These are phyloP conservation scores for Callosobruchus maculatus DNA, from an alignment of 2,888 invertebrate species.

Conservation along the genomic window DNA sequence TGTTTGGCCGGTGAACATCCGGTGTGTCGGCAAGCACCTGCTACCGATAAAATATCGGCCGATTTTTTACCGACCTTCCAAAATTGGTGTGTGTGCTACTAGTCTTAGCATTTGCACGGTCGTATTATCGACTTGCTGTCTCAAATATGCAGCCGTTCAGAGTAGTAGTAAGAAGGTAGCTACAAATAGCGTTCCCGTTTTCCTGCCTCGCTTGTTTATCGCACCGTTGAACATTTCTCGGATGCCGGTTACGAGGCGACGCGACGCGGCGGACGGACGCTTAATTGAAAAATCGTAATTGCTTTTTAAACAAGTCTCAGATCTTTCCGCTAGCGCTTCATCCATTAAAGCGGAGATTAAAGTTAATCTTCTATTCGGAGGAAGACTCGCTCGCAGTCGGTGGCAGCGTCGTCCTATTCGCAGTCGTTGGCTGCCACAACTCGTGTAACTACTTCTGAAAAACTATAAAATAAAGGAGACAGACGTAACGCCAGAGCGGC, in stretches of 20 bases:
- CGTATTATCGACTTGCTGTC: background rate
- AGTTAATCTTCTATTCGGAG: constrained; percentile 21
- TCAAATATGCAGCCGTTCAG: background rate
- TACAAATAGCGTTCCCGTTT: background rate
- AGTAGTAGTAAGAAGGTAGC: no score
- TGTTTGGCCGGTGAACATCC: no score
- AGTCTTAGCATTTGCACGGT: no score
- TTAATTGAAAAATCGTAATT: constrained; percentile 26
- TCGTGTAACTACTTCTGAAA: constrained; percentile 22
- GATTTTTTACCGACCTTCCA: no score
- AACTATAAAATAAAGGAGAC: constrained; percentile 18
- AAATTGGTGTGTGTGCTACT: no score
- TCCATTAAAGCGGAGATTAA: constrained; percentile 12
- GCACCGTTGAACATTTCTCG: constrained; percentile 8
- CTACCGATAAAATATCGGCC: no score
- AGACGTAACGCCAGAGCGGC: background rate
- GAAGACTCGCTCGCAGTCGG: background rate
- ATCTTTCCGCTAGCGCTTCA: constrained; percentile 19
- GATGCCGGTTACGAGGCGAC: constrained; percentile 7
- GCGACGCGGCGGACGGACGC: constrained; percentile 9
- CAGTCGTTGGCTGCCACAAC: constrained; percentile 21
- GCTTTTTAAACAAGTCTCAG: constrained; percentile 23
- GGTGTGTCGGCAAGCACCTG: no score
- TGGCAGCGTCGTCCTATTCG: background rate
- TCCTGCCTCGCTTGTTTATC: background rate